These are phyloP conservation scores for Diploptera punctata DNA, from an alignment of 2,888 invertebrate species.

Conservation along the genomic window DNA sequence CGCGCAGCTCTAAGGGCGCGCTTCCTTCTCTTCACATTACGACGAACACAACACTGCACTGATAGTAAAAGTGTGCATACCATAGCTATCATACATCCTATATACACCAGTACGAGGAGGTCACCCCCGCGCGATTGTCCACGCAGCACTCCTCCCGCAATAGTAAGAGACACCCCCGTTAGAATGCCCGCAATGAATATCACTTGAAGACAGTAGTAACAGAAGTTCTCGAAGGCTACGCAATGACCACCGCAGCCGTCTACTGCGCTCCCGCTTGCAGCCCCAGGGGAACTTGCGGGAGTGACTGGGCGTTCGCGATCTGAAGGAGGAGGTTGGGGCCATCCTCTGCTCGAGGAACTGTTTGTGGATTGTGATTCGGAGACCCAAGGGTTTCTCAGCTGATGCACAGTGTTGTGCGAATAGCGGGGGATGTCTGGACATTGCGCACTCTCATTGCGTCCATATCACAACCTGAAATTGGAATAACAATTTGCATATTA, in stretches of 20 bases:
- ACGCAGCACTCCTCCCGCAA: conserved; percentile 69
- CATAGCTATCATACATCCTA: conserved; percentile 67
- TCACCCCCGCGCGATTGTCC: conserved; percentile 68
- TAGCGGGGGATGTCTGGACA: conserved; percentile 43
- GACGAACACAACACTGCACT: conserved; percentile 68
- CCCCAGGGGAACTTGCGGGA: conserved; percentile 54
- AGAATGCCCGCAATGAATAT: conserved; percentile 71
- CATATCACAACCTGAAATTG: neutral
- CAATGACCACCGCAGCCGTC: conserved; percentile 74
- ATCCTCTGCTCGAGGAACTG: conserved; percentile 47
- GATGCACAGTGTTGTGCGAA: neutral
- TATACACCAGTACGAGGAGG: conserved; percentile 70
- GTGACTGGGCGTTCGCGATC: conserved; percentile 44
- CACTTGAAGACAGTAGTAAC: conserved; percentile 73
- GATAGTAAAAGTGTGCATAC: conserved; percentile 68
- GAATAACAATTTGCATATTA: no score
- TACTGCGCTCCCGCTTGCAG: conserved; percentile 57
- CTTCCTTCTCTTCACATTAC: conserved; percentile 53
- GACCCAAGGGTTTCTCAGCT: conserved; percentile 38
- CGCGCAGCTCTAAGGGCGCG: conserved; percentile 48
- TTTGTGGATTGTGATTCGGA: conserved; percentile 41
- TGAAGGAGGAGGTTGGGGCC: conserved; percentile 41
- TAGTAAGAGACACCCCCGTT: conserved; percentile 68
- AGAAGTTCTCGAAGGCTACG: conserved; percentile 73
- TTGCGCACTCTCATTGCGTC: conserved; percentile 40